Base-by-base conservation (phyloP, 1,140 invertebrate genomes). In the Tribolium madens region DNA sequence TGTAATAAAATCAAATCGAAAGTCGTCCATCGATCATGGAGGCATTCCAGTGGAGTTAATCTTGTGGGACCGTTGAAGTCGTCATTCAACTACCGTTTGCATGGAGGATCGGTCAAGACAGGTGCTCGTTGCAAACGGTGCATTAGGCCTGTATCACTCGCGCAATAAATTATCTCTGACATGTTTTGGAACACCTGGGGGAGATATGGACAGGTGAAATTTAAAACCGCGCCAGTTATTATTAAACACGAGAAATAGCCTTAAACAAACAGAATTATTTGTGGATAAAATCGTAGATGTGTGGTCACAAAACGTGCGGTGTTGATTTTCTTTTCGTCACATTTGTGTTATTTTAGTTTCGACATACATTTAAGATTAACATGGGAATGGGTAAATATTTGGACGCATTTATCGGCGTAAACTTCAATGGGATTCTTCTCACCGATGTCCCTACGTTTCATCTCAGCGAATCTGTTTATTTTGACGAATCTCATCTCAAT, bases 321-420 rank as follows among this genome's bases (percentile, higher is more conserved):
- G 73, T 75, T 75, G 73, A 75, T 75, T 75, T 75, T 57, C 52
- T 60, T 75, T 75, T 75, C 73, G 57, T 42, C 73, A 75, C 73
- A 60, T 75, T 75, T 31, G 17, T 75, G 73, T 75, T 75, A 75
- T 75, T 60, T 75, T 75, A 72, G 70, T 72, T 60, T 47, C 52
- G 33, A 53, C 15, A 21, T 53, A 74, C 50, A 52, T n/a, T 36
- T 6, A 18, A 57, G 48, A 57, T 60, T 75, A 75, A 75, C 52
- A 60, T 64, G 46, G 72, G 36, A 46, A 18, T 21, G 15, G 36
- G 73, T 75, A 75, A 75, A 75, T 75, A 75, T 75, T 75, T 75
- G 73, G 31, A 17, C 36, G 73, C 33, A 74, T 57, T 50, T 74
- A 74, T 74, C 72, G 72, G 26, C 52, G 31, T 60, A 46, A 64